Percentiles rank a stretch among this genome's conserved stretches.
phyloP scores from a whole-genome alignment of 2,888 invertebrate genomes.

The Eristalis tenax region DNA sequence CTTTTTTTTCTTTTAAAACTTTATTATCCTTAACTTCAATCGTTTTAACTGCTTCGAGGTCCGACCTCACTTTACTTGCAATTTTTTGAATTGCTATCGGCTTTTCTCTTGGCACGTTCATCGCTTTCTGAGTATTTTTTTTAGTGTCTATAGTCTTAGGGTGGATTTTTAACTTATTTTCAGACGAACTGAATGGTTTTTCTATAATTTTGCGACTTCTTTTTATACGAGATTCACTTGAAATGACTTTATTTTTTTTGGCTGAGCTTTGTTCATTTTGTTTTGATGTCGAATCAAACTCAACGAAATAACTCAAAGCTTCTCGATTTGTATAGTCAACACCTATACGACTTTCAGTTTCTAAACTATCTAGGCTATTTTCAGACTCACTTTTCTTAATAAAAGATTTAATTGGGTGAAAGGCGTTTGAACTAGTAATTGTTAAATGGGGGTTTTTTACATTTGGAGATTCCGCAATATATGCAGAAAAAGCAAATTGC shows the following conservation, averaged over 20 bases:
- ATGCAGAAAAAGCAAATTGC: too few relatives aligned
- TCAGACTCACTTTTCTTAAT: conserved; percentile 27
- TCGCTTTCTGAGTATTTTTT: neutral
- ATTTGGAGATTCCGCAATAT: too few relatives aligned
- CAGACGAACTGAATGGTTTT: neutral
- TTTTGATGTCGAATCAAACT: conserved; percentile 39
- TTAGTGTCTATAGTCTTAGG: neutral
- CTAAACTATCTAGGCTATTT: conserved; percentile 67
- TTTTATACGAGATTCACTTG: neutral
- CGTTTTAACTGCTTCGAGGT: neutral
- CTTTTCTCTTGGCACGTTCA: neutral
- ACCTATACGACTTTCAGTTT: conserved; percentile 1
- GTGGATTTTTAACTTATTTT: neutral
- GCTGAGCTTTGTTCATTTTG: neutral
- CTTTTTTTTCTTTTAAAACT: conserved; percentile 58
- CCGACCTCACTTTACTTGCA: neutral
- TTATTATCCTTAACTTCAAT: neutral
- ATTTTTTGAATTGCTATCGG: neutral
- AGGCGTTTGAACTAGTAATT: neutral
- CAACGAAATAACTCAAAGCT: conserved; percentile 72
- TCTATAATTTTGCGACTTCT: neutral
- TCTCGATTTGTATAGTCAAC: neutral
- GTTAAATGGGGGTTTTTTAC: neutral
- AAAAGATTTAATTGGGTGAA: neutral
- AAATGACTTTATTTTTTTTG: neutral